Evolutionary conservation across 2,888 invertebrate genomes (phyloP), one percentile per base, ranked within the genome.

Genomic region (Dolichomitus sp.): DNA sequence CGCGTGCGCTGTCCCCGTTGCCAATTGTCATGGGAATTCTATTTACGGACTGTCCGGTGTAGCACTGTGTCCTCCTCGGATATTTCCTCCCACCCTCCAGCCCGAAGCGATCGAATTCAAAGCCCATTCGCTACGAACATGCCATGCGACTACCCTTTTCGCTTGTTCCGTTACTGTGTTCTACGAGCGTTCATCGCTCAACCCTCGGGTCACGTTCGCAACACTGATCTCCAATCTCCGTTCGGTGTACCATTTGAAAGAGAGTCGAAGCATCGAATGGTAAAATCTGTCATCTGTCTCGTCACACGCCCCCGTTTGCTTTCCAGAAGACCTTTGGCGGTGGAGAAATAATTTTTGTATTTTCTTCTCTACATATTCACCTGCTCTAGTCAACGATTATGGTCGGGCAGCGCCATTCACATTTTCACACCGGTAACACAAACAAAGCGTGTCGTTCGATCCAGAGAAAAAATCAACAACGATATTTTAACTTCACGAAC

Each of bases 11-110:
- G 79, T 30, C 23, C 63, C 75, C 84, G 63, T 80, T 80, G 76
- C 81, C 82, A 82, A 87, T 85, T 82, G 86, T 84, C 80, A 75
- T 74, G 73, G 54, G 83, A 63, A 84, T 84, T 87, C 86, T 86
- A 85, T 85, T 86, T 86, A 84, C 76, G 84, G 84, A 83, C 77
- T 75, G 54, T 76, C 54, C 80, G 76, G 69, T 23, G 27, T 27
- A 54, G n/a, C 75, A 27, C 59, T 17, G 66, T 66, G 70, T 72
- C 73, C 69, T 69, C 65, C 50, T 70, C 74, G 77, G 33, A 63
- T 69, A 70, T 78, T 59, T 72, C 23, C 30, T 33, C 50, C 70
- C 52, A 23, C 50, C 40, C 50, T n/a, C n/a, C 27, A 54, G 30
- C 66, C 73, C 50, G 42, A 61, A 78, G 59, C 74, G 45, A 73